Base-by-base conservation (phyloP, 2,113 vertebrate genomes). In the Paradisaea rubra region DNA sequence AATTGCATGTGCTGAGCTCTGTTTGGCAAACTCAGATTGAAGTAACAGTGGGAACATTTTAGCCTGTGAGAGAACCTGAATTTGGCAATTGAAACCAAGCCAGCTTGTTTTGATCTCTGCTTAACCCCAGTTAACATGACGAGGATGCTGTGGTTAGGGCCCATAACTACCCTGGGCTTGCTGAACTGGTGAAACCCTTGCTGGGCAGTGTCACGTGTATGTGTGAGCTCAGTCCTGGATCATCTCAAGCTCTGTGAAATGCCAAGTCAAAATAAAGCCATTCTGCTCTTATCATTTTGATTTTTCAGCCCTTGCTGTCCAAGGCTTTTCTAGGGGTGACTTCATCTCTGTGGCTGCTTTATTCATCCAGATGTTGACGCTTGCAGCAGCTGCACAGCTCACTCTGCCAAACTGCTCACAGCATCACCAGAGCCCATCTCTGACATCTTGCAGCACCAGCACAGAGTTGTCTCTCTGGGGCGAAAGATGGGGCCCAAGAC, bases 121-220 rank as follows among this genome's bases (percentile, higher is more conserved):
- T 72, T 93, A 88, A 54, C 25, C 22, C 9, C 50, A 61, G 54
- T 35, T 69, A 61, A 25, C 6, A 10, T 3, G 37, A 69, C 0
- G 0, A 91, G 52, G 44, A 52, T 31, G 24, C 13, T 1, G 0
- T 42, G 15, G 13, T 52, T 56, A 52, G 41, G 22, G 37, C 50
- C 27, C 13, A 1, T 39, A 41, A 33, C 23, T 13, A 71, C 44
- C 21, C 23, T 5, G 6, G 18, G 33, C 42, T 44, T 53, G 22
- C 53, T 66, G 88, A 74, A n/a, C 60, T 23, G 45, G 22, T 1
- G 1, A 87, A 85, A 25, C 30, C 27, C 12, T 71, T 49, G 22
- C 49, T 63, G 63, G 37, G 52, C 54, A 56, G 44, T 0, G 0
- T 50, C 56, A 47, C 0, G 0, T 24, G 1, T 4, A 7, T 0